Evolutionary conservation across 23 tunicate genomes (phyloP).

Genomic region (Botrylloides violaceus): DNA sequence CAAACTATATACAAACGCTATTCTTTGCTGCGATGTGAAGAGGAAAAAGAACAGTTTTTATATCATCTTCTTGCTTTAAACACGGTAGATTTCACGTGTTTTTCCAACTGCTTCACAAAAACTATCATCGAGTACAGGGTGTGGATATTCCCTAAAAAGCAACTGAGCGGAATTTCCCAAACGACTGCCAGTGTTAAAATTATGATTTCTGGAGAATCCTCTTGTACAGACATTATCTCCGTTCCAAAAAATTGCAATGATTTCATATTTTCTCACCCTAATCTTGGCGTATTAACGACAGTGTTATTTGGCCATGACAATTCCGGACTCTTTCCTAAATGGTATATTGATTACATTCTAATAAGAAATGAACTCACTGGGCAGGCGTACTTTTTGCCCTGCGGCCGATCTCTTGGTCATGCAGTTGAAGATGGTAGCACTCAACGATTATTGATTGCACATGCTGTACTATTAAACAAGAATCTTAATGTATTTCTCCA

Average conservation of each 20-base stretch:
- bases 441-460: slow-evolving; percentile 75
- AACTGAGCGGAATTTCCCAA: slow-evolving; percentile 51
- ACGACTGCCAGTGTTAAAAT: slow-evolving; percentile 91
- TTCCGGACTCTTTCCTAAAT: slow-evolving; percentile 81
- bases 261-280: slow-evolving; percentile 65
- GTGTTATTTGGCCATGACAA: slow-evolving; percentile 89
- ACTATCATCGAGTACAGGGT: slow-evolving; percentile 68
- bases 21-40: slow-evolving; percentile 87
- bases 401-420: slow-evolving; percentile 69
- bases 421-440: slow-evolving; percentile 70
- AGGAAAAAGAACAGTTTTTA: slow-evolving; percentile 90
- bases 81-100: slow-evolving; percentile 85
- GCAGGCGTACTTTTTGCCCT: slow-evolving; percentile 66
- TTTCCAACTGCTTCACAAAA: slow-evolving; percentile 82
- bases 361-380: slow-evolving; percentile 81
- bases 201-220: slow-evolving; percentile 59
- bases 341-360: slow-evolving; percentile 67
- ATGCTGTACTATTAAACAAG: neutral
- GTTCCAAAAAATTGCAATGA: slow-evolving; percentile 66
- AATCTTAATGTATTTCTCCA: slow-evolving; percentile 13
- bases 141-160: slow-evolving; percentile 85
- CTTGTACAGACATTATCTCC: slow-evolving; percentile 35
- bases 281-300: slow-evolving; percentile 77
- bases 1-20: slow-evolving; percentile 88
- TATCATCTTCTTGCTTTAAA: slow-evolving; percentile 57